Conservation (phyloP, 2,797 vertebrate species). For the Presbytis comata region DNA sequence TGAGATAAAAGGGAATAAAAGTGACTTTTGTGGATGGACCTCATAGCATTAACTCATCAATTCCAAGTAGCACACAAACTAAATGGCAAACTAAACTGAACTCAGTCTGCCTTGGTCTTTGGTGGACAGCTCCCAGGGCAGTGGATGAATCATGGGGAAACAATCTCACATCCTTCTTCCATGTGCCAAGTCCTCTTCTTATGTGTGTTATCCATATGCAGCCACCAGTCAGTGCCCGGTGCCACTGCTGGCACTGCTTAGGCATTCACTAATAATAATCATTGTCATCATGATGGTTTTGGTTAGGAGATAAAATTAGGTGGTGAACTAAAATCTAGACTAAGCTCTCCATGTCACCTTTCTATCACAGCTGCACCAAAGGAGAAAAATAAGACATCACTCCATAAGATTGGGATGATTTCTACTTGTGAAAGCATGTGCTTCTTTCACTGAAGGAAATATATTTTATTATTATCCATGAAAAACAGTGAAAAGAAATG, state of each 20-base stretch:
- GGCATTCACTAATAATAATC: slow-evolving; percentile 46
- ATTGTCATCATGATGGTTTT: neutral
- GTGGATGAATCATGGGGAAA: neutral
- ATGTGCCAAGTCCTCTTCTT: neutral
- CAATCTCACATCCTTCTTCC: slow-evolving; percentile 9
- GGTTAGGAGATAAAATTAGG: slow-evolving; percentile 50
- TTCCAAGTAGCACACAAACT: neutral
- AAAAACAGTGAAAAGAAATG: neutral
- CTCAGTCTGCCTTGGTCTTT: neutral
- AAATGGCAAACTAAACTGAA: neutral
- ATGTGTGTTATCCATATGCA: too few species aligned
- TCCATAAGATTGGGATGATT: neutral
- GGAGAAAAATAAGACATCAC: neutral
- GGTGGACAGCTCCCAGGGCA: neutral
- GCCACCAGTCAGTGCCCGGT: neutral
- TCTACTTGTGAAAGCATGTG: neutral
- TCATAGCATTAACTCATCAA: slow-evolving; percentile 9
- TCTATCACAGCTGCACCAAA: neutral
- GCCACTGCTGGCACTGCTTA: neutral
- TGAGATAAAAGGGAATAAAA: neutral
- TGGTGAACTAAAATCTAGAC: slow-evolving; percentile 1
- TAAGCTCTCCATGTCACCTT: neutral
- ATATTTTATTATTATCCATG: neutral
- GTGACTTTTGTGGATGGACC: neutral
- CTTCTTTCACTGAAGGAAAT: neutral